These are phyloP conservation scores for Mus caroli DNA, from an alignment of 2,797 vertebrate genomes.

Conservation along the genomic window DNA sequence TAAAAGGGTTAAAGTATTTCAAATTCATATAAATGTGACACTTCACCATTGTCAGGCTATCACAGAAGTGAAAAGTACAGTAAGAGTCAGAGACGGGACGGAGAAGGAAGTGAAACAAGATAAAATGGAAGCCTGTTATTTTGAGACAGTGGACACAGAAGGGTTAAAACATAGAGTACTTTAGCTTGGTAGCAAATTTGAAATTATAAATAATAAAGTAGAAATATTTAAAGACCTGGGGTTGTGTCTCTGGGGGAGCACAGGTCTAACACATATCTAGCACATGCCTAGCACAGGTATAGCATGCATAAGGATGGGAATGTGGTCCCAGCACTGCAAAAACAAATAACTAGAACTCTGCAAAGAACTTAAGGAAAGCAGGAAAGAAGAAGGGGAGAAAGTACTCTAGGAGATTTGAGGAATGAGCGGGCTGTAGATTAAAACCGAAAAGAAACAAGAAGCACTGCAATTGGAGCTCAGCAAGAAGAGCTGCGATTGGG, in stretches of 20 bases:
- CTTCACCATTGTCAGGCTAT: rapidly evolving
- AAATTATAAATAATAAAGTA: background rate
- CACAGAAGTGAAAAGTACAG: background rate
- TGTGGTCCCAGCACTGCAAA: background rate
- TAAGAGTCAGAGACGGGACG: rapidly evolving
- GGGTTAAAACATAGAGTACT: background rate
- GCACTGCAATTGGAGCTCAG: background rate
- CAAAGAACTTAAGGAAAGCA: background rate
- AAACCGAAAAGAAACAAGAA: background rate
- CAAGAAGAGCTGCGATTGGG: background rate
- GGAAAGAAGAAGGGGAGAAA: background rate
- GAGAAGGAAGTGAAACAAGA: background rate
- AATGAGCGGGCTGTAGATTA: background rate
- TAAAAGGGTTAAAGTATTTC: background rate
- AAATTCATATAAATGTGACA: background rate
- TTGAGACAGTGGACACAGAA: rapidly evolving
- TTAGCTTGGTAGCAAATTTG: background rate
- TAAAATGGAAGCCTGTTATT: rapidly evolving
- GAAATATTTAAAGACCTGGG: background rate
- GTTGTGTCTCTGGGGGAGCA: background rate
- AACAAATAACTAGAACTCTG: background rate
- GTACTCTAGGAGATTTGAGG: background rate
- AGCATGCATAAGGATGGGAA: background rate
- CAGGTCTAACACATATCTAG: background rate
- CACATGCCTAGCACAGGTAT: background rate